phyloP scores from a whole-genome alignment of 2,797 vertebrate genomes.

The Manis pentadactyla region DNA sequence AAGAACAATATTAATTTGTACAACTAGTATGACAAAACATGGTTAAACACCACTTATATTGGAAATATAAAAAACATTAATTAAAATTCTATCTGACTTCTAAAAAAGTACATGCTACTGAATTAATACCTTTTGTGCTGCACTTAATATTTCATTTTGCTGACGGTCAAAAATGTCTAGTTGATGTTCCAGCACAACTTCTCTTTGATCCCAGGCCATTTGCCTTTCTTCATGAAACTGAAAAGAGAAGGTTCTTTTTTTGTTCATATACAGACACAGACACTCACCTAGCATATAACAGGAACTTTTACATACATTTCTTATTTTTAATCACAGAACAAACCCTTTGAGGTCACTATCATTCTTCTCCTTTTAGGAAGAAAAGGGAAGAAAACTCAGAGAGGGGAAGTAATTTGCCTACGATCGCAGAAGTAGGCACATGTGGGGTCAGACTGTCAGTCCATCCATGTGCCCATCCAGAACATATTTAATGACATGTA shows the following conservation, averaged over 20 bases:
- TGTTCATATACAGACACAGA: background rate
- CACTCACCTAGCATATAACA: background rate
- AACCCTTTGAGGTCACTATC: background rate
- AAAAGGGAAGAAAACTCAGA: conserved; percentile 31
- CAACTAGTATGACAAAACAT: background rate
- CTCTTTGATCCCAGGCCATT: conserved; percentile 96
- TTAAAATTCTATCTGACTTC: conserved; percentile 11
- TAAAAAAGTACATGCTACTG: background rate
- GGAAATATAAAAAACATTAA: conserved; percentile 43
- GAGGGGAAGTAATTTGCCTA: background rate
- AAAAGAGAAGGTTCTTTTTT: conserved; percentile 4
- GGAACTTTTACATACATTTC: background rate
- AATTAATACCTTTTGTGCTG: conserved; percentile 89
- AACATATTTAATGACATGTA: background rate
- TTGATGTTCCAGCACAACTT: conserved; percentile 95
- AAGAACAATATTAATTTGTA: conserved; percentile 54
- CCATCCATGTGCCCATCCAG: background rate
- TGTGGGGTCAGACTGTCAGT: background rate
- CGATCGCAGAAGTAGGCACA: background rate
- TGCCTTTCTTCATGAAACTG: conserved; percentile 95
- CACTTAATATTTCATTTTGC: conserved; percentile 90
- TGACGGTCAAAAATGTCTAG: conserved; percentile 93
- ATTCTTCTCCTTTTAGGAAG: conserved; percentile 4
- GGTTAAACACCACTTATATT: conserved; percentile 10
- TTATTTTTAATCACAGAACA: background rate